Percentiles rank a stretch among this genome's conserved stretches.
Evolutionary conservation across 2,888 invertebrate species (phyloP).

Genomic region (Megastigmus dorsalis): DNA sequence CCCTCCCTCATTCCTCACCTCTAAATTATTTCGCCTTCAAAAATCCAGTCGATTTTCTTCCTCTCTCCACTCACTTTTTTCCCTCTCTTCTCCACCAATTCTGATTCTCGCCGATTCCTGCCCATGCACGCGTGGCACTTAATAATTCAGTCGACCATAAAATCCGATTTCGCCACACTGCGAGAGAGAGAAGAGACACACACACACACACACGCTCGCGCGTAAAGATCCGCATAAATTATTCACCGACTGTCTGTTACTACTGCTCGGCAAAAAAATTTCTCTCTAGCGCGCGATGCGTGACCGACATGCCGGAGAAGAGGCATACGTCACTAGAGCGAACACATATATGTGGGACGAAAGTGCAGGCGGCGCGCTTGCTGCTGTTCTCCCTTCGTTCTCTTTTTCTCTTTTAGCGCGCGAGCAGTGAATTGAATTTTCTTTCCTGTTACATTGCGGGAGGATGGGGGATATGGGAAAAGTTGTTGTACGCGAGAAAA

Average conservation of each 20-base stretch:
- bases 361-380: no score
- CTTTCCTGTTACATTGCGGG: neutral
- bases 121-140: slow-evolving; percentile 18
- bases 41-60: slow-evolving; percentile 28
- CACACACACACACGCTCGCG: neutral
- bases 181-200: no score
- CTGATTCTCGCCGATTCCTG: slow-evolving; percentile 25
- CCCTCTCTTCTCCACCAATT: neutral
- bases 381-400: no score
- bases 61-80: neutral
- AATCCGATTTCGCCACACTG: slow-evolving; percentile 16
- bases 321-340: no score
- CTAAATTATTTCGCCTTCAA: slow-evolving; percentile 27
- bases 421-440: slow-evolving; percentile 2
- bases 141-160: slow-evolving; percentile 43
- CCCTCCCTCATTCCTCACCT: no score
- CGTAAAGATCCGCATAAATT: slow-evolving; percentile 34
- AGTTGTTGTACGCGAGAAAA: no score
- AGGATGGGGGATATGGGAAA: neutral
- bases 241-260: slow-evolving; percentile 4
- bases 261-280: no score
- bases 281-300: neutral
- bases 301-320: slow-evolving; percentile 2
- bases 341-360: no score
- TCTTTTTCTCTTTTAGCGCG: no score